Evolutionary conservation across 2,888 invertebrate genomes (phyloP).

Genomic region (Catonia carolina): DNA sequence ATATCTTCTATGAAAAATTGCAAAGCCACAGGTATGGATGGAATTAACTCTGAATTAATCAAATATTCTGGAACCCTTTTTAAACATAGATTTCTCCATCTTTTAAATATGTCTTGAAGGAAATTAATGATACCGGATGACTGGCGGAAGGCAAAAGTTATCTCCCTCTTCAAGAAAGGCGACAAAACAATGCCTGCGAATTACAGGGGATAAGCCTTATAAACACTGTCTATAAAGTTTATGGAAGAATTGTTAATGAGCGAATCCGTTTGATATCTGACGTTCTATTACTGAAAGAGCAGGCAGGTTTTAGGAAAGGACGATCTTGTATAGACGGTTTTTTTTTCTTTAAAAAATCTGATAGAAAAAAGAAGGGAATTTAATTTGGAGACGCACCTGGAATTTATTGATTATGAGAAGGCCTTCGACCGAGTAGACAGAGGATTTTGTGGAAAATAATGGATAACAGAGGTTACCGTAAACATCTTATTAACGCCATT

Average conservation of each 20-base stretch:
- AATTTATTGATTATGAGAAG: slow-evolving; percentile 20
- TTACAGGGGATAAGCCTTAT: slow-evolving; percentile 14
- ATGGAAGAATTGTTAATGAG: no score
- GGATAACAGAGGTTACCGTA: no score
- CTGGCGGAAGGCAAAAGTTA: slow-evolving; percentile 11
- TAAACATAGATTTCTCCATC: not conserved
- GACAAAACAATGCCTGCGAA: slow-evolving; percentile 14
- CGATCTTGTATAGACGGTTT: no score
- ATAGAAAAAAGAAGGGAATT: slow-evolving; percentile 15
- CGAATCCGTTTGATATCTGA: no score
- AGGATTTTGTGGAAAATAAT: slow-evolving; percentile 6
- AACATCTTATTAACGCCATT: no score
- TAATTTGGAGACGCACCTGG: slow-evolving; percentile 10
- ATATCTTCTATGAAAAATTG: slow-evolving; percentile 14
- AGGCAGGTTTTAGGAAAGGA: no score
- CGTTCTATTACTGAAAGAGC: no score
- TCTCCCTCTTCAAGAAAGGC: slow-evolving; percentile 18
- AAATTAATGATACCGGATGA: slow-evolving; percentile 4
- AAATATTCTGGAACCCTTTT: slow-evolving; percentile 2
- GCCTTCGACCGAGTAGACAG: slow-evolving; percentile 2
- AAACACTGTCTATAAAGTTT: not conserved
- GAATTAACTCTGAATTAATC: slow-evolving; percentile 15
- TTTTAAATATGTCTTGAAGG: slow-evolving; percentile 8
- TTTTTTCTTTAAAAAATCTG: not conserved
- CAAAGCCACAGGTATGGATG: slow-evolving; percentile 12